Evolutionary conservation across 2,113 vertebrate species (phyloP).

Genomic region (Peucedramus taeniatus): DNA sequence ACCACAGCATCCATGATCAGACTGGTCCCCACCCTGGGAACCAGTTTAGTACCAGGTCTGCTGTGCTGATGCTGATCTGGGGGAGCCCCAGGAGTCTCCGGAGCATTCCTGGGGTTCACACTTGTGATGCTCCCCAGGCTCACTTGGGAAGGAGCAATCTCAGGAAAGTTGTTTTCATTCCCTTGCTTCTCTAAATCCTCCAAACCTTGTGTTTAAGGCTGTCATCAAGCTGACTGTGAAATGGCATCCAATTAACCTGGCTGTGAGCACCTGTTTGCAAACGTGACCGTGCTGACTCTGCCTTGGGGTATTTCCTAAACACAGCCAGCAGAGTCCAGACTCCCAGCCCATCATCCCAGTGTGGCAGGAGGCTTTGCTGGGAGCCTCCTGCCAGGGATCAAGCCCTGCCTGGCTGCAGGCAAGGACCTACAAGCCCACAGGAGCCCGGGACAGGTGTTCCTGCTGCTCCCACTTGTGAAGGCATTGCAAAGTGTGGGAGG

Average conservation of each 20-base stretch:
- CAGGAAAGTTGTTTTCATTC: background rate
- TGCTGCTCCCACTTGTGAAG: background rate
- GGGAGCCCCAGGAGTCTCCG: too few relatives aligned
- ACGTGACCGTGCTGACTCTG: background rate
- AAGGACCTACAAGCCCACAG: background rate
- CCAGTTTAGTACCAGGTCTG: background rate
- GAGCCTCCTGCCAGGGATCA: background rate
- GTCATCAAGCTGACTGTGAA: background rate
- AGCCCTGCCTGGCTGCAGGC: background rate
- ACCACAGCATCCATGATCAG: background rate
- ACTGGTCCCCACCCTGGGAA: too few relatives aligned
- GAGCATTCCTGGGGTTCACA: background rate
- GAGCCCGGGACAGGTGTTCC: constrained; percentile 1
- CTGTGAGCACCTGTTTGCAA: background rate
- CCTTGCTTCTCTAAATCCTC: background rate
- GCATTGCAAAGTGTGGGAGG: background rate
- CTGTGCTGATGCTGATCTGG: background rate
- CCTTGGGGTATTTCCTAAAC: background rate
- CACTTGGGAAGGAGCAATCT: accelerated
- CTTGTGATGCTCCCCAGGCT: background rate
- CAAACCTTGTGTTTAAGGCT: background rate
- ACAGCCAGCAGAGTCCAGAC: background rate
- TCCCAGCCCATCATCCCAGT: background rate
- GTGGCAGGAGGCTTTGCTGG: background rate
- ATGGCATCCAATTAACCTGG: background rate